A percentile compares a stretch with the other conserved stretches of the same genome.
Evolutionary conservation across 2,113 vertebrate species (phyloP).

Genomic region (Jaculus jaculus): DNA sequence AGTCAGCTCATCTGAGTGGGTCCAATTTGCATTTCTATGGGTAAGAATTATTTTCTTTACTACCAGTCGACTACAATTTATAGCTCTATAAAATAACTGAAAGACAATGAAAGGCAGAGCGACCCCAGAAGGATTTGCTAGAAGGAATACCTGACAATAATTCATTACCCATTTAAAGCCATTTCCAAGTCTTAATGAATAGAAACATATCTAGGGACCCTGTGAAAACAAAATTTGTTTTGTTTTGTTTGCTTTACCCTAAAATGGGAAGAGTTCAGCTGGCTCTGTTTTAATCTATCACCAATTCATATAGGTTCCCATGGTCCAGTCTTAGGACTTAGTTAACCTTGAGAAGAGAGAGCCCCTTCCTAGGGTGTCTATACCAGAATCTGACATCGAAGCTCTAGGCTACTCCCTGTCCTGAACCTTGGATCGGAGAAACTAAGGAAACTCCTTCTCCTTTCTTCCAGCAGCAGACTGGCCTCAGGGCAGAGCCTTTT

Average conservation of each 20-base stretch:
- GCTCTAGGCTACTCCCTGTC: not conserved
- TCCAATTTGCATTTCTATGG: slow-evolving; percentile 28
- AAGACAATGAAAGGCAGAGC: slow-evolving; percentile 41
- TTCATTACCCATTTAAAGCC: not conserved
- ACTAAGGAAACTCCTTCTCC: not conserved
- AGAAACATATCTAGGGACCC: not conserved
- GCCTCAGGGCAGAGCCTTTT: not conserved
- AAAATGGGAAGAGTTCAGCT: not conserved
- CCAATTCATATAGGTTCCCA: not conserved
- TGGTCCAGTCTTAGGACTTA: not conserved
- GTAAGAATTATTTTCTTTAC: slow-evolving; percentile 13
- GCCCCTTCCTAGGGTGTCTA: not conserved
- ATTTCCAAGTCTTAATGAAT: not conserved
- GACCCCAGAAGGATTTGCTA: not conserved
- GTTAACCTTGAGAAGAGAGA: not conserved
- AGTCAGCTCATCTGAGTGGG: not conserved
- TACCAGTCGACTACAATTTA: not conserved
- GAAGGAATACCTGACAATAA: not conserved
- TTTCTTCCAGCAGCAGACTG: not conserved
- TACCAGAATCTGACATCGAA: not conserved
- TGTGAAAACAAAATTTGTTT: not conserved
- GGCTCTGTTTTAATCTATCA: not conserved
- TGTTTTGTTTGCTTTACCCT: not conserved
- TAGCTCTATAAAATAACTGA: slow-evolving; percentile 10
- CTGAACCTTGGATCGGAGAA: not conserved